A percentile compares a stretch with the other conserved stretches of the same genome.
phyloP scores from a whole-genome alignment of 2,797 vertebrate species.

The Fratercula arctica region DNA sequence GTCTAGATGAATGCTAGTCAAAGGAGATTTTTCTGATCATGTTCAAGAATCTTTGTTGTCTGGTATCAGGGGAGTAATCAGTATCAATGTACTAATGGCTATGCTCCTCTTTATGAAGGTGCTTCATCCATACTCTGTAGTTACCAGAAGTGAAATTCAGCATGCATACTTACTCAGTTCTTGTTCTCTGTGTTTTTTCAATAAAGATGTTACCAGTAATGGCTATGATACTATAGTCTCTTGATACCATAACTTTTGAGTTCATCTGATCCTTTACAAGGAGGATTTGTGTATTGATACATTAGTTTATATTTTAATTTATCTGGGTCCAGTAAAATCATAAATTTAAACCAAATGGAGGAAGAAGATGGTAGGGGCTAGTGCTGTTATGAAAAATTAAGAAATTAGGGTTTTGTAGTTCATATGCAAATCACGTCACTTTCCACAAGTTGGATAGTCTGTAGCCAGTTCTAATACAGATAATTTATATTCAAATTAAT shows the following conservation, averaged over 20 bases:
- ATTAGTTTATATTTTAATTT: neutral
- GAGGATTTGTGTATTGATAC: neutral
- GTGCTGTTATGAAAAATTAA: neutral
- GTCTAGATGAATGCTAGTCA: neutral
- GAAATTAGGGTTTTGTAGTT: neutral
- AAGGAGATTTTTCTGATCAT: neutral
- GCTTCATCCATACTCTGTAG: neutral
- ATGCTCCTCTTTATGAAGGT: neutral
- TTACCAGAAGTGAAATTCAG: neutral
- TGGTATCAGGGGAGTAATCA: neutral
- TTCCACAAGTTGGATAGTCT: neutral
- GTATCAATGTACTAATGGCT: neutral
- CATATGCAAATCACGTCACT: neutral
- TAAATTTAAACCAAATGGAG: neutral
- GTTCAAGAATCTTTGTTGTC: neutral
- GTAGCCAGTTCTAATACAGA: neutral
- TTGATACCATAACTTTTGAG: neutral
- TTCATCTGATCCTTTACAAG: neutral
- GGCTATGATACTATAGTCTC: neutral
- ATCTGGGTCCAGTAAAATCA: neutral
- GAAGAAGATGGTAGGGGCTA: neutral
- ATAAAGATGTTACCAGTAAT: neutral
- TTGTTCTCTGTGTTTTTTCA: neutral
- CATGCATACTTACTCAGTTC: neutral
- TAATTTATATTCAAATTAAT: slow-evolving; percentile 15